Evolutionary conservation across 1,140 invertebrate species (phyloP), one percentile per base, ranked within the genome.

Genomic region (Drosophila auraria): DNA sequence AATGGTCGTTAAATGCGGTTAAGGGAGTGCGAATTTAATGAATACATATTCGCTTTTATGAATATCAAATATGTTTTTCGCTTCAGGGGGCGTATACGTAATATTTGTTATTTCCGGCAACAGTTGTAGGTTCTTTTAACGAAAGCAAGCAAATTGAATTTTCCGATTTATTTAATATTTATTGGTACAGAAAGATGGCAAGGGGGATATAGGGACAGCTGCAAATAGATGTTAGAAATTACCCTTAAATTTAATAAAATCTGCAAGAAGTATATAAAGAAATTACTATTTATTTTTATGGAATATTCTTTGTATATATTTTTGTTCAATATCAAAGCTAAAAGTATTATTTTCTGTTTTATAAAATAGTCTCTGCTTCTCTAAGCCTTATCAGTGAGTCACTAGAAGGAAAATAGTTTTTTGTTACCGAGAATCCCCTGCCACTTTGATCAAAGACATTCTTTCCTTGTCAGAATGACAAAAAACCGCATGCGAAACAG

Each of bases 1-100:
- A 70, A 36, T 23, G 56, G 40, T 38, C 54, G 23, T 40, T 44
- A 38, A 73, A 45, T 73, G 56, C 15, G 68, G 53, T 12, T 38
- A 12, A 50, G n/a, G 20, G 65, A 15, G 30, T 45, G 68, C 38
- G 20, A 73, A 73, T n/a, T 36, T 20, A 42, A 44, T 51, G 23
- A 72, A 47, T 45, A 30, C 50, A 72, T 60, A 73, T 73, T 30
- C 0, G 23, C 0, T 14, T 38, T 38, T 51, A 38, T 73, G 45
- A 51, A 27, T 36, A 23, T 17, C 27, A 38, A 44, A 51, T 47
- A n/a, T 59, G 38, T 44, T 59, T n/a, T 3, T 23, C 11, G 23
- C 20, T 59, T 44, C 57, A 12, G 6, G 12, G 4, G 38, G 17
- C 17, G 17, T 23, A 56, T 38, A 56, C 20, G 53, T 23, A 56